Evolutionary conservation across 2,888 invertebrate species (phyloP).

Genomic region (Agrotis clavis): DNA sequence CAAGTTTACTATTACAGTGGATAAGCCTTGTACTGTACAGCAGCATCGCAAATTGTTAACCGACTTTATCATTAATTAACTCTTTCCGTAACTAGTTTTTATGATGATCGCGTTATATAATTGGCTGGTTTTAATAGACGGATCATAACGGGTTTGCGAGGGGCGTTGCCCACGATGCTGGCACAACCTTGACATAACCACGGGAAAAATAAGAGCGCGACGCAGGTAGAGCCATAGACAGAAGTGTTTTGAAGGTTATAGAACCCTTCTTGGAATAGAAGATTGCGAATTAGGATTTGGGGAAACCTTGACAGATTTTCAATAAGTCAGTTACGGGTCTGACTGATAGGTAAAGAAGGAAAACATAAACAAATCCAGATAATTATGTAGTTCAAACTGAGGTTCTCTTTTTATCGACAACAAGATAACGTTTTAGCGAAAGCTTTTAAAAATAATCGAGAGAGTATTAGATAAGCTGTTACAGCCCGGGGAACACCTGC

Average conservation of each 20-base stretch:
- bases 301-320: neutral
- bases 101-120: conserved; percentile 54
- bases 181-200: conserved; percentile 39
- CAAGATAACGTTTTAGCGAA: neutral
- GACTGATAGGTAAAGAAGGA: neutral
- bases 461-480: neutral
- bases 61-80: conserved; percentile 63
- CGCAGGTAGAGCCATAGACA: neutral
- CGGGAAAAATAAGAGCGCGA: conserved; percentile 13
- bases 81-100: conserved; percentile 62
- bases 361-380: neutral
- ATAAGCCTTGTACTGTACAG: conserved; percentile 46
- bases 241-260: neutral
- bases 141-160: conserved; percentile 37
- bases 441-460: conserved; percentile 5
- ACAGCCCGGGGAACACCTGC: conserved; percentile 13
- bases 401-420: too few relatives aligned
- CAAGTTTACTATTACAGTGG: conserved; percentile 61
- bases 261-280: neutral
- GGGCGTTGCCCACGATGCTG: conserved; percentile 59
- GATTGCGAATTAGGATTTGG: neutral
- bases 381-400: too few relatives aligned
- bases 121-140: conserved; percentile 46
- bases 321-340: neutral
- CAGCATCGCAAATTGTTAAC: conserved; percentile 44